Percentiles rank a stretch among this genome's conserved stretches.
Evolutionary conservation across 2,888 invertebrate genomes (phyloP).

Genomic region (Ormyrus thymus): DNA sequence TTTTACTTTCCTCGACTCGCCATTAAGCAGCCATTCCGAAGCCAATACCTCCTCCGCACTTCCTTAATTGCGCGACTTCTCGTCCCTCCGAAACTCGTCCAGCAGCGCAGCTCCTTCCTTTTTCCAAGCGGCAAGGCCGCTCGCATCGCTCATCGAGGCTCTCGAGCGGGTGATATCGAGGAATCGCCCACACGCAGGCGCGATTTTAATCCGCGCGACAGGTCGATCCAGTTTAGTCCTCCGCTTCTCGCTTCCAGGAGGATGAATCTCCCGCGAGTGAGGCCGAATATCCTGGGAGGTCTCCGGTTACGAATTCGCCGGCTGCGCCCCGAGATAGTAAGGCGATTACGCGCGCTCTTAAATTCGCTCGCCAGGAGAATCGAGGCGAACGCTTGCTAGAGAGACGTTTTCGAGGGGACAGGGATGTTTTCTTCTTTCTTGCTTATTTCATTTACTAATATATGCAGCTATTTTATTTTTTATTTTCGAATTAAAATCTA

Average conservation of each 20-base stretch:
- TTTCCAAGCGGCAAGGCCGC: no score
- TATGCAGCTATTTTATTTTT: no score
- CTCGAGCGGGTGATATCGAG: background rate
- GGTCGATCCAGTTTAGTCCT: conserved; percentile 15
- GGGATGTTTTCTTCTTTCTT: no score
- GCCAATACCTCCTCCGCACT: no score
- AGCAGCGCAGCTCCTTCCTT: no score
- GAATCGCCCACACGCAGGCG: conserved; percentile 16
- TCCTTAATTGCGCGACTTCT: conserved; percentile 4
- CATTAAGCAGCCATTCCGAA: no score
- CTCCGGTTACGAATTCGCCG: conserved; percentile 58
- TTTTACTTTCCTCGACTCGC: no score
- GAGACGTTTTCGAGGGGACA: no score
- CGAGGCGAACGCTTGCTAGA: no score
- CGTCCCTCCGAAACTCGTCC: background rate
- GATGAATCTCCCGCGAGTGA: background rate
- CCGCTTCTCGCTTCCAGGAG: background rate
- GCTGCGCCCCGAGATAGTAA: conserved; percentile 15
- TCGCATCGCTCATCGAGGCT: no score
- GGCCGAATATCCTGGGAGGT: conserved; percentile 57
- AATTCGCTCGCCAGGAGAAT: background rate
- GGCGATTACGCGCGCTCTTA: conserved; percentile 17
- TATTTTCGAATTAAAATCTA: no score
- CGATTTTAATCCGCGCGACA: conserved; percentile 23
- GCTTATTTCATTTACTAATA: no score